Conservation (phyloP, 2,113 vertebrate species). For the Oryzias javanicus region DNA sequence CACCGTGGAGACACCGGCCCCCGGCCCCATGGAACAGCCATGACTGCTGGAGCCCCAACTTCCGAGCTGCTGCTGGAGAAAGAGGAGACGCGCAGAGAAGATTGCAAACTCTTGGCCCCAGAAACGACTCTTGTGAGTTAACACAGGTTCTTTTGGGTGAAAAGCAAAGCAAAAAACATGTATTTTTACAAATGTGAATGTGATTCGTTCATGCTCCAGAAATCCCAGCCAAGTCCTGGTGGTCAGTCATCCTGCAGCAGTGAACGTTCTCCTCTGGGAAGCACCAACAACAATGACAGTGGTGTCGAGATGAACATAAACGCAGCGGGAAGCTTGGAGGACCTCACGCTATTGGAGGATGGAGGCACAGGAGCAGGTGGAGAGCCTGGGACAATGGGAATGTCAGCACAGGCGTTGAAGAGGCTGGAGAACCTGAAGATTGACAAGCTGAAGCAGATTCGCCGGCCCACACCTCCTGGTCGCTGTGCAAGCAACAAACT, state of each 20-base stretch:
- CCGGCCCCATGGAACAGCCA: slow-evolving; percentile 63
- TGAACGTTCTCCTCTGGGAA: slow-evolving; percentile 91
- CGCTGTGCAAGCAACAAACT: slow-evolving; percentile 80
- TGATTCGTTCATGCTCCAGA: slow-evolving; percentile 68
- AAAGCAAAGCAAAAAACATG: background rate
- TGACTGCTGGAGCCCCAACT: slow-evolving; percentile 66
- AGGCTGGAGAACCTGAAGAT: slow-evolving; percentile 94
- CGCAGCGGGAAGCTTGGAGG: slow-evolving; percentile 89
- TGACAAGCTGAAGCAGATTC: slow-evolving; percentile 90
- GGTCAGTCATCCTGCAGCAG: slow-evolving; percentile 97
- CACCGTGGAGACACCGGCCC: slow-evolving; percentile 87
- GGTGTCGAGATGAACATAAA: slow-evolving; percentile 97
- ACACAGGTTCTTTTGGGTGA: background rate
- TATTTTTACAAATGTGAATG: background rate
- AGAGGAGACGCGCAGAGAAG: slow-evolving; percentile 83
- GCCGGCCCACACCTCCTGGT: slow-evolving; percentile 75
- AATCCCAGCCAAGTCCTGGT: slow-evolving; percentile 91
- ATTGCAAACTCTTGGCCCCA: slow-evolving; percentile 85
- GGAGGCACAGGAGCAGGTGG: slow-evolving; percentile 74
- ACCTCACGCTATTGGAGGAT: slow-evolving; percentile 90
- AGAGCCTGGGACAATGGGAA: slow-evolving; percentile 75
- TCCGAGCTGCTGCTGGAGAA: slow-evolving; percentile 85
- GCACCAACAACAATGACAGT: slow-evolving; percentile 94
- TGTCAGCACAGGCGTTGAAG: slow-evolving; percentile 85
- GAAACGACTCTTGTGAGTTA: slow-evolving; percentile 83